A percentile compares a stretch with the other conserved stretches of the same genome.
Evolutionary conservation across 2,113 vertebrate species (phyloP).

Genomic region (Agapornis roseicollis): DNA sequence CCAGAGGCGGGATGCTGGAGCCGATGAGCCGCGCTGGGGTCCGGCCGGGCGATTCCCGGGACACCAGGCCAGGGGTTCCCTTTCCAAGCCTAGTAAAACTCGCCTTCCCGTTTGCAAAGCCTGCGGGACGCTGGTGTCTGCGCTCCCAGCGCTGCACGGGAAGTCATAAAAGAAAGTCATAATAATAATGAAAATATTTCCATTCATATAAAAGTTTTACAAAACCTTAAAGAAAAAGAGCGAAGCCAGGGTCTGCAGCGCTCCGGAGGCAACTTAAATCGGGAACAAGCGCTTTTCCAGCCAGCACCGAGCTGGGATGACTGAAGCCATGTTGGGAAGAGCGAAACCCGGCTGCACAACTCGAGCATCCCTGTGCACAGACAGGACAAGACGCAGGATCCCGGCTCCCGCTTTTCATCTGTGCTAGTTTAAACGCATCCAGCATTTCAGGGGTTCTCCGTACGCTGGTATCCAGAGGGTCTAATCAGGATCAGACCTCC

Average conservation of each 20-base stretch:
- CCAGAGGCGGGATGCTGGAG: slow-evolving; percentile 25
- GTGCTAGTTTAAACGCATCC: not conserved
- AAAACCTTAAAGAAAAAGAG: not conserved
- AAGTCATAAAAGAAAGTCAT: slow-evolving; percentile 55
- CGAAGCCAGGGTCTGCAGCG: not conserved
- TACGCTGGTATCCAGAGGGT: rapidly evolving
- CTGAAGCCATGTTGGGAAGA: not conserved
- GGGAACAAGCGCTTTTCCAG: not conserved
- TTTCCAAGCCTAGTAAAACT: slow-evolving; percentile 50
- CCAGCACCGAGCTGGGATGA: not conserved
- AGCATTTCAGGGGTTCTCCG: not conserved
- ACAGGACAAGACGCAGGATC: not conserved
- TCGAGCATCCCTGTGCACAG: not conserved
- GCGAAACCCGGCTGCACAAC: not conserved
- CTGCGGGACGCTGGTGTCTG: slow-evolving; percentile 8
- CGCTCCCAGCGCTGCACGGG: slow-evolving; percentile 8
- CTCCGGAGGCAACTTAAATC: not conserved
- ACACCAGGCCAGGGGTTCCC: slow-evolving; percentile 5
- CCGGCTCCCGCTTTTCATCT: not conserved
- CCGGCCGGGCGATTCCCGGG: not conserved
- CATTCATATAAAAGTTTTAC: slow-evolving; percentile 40
- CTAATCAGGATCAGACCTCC: not conserved
- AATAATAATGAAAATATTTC: slow-evolving; percentile 54
- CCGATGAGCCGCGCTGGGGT: not conserved
- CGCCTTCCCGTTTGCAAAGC: not conserved